A percentile compares a stretch with the other conserved stretches of the same genome.
phyloP scores from a whole-genome alignment of 1,140 invertebrate genomes.

The Rhopalosiphum maidis region DNA sequence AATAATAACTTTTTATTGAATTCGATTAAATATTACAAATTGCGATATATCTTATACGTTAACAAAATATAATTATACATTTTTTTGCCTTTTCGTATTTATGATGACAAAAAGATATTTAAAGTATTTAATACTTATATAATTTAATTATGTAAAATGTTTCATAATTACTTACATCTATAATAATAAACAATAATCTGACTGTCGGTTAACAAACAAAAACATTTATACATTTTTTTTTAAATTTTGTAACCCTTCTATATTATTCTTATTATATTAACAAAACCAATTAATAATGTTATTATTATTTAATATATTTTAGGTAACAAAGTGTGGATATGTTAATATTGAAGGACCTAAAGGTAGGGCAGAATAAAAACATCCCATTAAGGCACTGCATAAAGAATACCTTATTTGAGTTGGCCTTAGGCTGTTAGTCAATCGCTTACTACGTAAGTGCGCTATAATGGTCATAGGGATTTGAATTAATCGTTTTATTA shows the following conservation, averaged over 20 bases:
- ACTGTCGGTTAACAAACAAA: not conserved
- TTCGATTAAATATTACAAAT: constrained; percentile 55
- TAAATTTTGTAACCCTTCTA: not conserved
- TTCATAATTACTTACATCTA: constrained; percentile 20
- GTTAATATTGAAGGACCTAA: constrained; percentile 48
- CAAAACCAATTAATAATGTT: constrained; percentile 4
- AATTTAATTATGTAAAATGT: constrained; percentile 8
- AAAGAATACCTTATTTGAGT: not conserved
- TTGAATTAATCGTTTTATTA: not conserved
- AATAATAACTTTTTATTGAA: constrained; percentile 50
- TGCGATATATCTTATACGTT: constrained; percentile 44
- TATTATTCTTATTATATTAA: constrained; percentile 10
- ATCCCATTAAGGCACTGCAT: constrained; percentile 45
- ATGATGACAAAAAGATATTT: not conserved
- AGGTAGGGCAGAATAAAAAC: constrained; percentile 10
- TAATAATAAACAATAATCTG: not conserved
- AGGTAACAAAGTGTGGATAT: constrained; percentile 50
- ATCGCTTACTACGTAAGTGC: not conserved
- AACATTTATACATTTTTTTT: constrained; percentile 35
- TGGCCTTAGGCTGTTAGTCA: not conserved
- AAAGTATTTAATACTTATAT: constrained; percentile 1
- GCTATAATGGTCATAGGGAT: not conserved
- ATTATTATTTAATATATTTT: constrained; percentile 13
- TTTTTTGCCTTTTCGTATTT: constrained; percentile 14
- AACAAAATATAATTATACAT: constrained; percentile 56